Conservation (phyloP, 2,888 invertebrate species). For the Sminthurides aquaticus region DNA sequence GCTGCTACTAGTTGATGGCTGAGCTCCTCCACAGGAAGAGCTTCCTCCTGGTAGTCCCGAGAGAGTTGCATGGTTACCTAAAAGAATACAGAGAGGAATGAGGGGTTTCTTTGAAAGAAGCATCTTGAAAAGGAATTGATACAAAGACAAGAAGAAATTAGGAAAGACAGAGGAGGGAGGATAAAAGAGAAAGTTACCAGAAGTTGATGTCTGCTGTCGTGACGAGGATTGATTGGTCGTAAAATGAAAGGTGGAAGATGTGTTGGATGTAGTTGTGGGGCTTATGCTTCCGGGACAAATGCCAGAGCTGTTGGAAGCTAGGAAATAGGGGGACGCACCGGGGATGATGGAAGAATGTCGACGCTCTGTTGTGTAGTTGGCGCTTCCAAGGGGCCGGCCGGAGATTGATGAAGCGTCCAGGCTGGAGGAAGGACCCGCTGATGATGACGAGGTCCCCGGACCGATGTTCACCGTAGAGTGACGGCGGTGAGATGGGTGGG, state of each 20-base stretch:
- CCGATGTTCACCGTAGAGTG: slow-evolving; percentile 14
- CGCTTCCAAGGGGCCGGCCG: neutral
- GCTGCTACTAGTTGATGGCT: no score
- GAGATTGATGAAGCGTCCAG: neutral
- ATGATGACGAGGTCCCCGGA: neutral
- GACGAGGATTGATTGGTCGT: neutral
- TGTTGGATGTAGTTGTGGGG: neutral
- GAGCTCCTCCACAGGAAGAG: no score
- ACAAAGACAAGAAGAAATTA: no score
- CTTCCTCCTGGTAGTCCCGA: no score
- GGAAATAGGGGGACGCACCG: neutral
- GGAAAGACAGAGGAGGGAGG: no score
- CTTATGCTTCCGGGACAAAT: neutral
- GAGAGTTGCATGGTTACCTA: neutral
- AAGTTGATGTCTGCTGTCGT: neutral
- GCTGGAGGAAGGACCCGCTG: slow-evolving; percentile 8
- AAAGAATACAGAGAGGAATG: neutral
- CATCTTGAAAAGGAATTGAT: no score
- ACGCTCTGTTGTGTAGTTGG: slow-evolving; percentile 7
- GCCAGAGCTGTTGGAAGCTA: neutral
- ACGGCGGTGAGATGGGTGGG: slow-evolving; percentile 9
- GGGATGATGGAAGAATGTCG: slow-evolving; percentile 21
- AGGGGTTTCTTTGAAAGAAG: no score
- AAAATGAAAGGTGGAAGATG: neutral
- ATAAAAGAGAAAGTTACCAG: no score